Percentiles rank a stretch among this genome's conserved stretches.
These are phyloP conservation scores for Orthonyx spaldingii DNA, from an alignment of 2,113 vertebrate genomes.

Conservation along the genomic window DNA sequence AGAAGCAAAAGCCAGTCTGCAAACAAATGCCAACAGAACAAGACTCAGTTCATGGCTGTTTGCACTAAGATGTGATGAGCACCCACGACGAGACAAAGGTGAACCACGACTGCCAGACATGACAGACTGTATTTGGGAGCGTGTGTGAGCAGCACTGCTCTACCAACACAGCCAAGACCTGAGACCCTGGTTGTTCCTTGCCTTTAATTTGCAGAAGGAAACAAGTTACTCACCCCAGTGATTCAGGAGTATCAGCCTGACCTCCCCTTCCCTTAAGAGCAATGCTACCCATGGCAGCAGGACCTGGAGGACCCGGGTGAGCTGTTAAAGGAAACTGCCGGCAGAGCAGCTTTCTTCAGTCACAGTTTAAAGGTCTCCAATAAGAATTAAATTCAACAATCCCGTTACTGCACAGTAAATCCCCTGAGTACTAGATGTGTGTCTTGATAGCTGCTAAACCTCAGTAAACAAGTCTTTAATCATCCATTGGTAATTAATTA, in stretches of 20 bases:
- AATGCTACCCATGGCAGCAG: neutral
- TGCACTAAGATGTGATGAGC: neutral
- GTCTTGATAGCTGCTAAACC: conserved; percentile 55
- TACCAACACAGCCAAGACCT: neutral
- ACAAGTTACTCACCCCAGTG: accelerated
- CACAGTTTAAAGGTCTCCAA: conserved; percentile 32
- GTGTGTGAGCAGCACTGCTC: neutral
- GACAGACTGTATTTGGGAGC: neutral
- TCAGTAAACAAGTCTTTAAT: conserved; percentile 61
- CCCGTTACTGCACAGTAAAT: conserved; percentile 21
- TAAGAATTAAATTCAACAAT: conserved; percentile 54
- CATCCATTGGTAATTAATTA: conserved; percentile 63
- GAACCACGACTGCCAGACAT: neutral
- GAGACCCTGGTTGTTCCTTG: neutral
- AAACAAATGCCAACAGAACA: neutral
- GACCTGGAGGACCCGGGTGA: neutral
- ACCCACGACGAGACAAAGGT: neutral
- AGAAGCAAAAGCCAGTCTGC: neutral
- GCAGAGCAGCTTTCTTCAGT: neutral
- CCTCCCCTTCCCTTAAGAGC: neutral
- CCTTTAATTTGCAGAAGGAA: neutral
- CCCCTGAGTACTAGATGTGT: conserved; percentile 38
- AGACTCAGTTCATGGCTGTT: neutral
- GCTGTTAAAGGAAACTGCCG: neutral
- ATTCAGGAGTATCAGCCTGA: neutral